Evolutionary conservation across 92 coral and sea anemone genomes (phyloP).

Genomic region (Palythoa grandiflora): DNA sequence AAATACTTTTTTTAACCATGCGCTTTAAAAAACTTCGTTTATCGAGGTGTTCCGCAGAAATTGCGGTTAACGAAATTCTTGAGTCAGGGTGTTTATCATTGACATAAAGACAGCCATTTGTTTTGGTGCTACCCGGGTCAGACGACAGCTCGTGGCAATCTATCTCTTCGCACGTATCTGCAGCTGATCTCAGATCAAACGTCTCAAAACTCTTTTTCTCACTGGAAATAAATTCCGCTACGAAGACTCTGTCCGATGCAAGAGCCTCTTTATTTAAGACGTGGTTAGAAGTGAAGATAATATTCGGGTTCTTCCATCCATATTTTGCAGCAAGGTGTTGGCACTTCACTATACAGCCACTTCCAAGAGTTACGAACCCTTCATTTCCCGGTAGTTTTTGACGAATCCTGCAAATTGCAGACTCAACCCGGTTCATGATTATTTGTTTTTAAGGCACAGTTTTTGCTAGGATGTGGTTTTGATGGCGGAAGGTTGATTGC

Average conservation of each 20-base stretch:
- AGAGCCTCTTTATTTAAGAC: slow-evolving; percentile 74
- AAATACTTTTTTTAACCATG: slow-evolving; percentile 86
- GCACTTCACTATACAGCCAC: slow-evolving; percentile 79
- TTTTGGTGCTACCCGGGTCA: slow-evolving; percentile 13
- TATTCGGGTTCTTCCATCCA: slow-evolving; percentile 86
- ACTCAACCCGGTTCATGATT: slow-evolving; percentile 84
- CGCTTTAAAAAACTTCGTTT: slow-evolving; percentile 87
- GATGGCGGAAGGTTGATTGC: not conserved
- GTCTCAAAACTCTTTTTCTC: slow-evolving; percentile 85
- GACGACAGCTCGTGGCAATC: slow-evolving; percentile 49
- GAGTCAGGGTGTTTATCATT: not conserved
- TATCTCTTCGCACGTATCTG: slow-evolving; percentile 72
- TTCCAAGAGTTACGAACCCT: slow-evolving; percentile 78
- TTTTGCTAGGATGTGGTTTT: not conserved
- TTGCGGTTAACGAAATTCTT: slow-evolving; percentile 56
- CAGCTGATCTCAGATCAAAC: slow-evolving; percentile 76
- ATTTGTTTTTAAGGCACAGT: not conserved
- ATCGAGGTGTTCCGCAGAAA: slow-evolving; percentile 81
- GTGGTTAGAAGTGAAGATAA: slow-evolving; percentile 73
- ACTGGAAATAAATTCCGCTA: slow-evolving; percentile 75
- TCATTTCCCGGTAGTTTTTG: slow-evolving; percentile 77
- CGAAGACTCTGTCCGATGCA: slow-evolving; percentile 66
- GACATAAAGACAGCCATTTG: slow-evolving; percentile 34
- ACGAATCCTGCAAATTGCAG: slow-evolving; percentile 82
- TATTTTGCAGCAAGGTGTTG: slow-evolving; percentile 68